These are phyloP conservation scores for Phylloscopus trochilus DNA, from an alignment of 2,113 vertebrate species.

Conservation along the genomic window DNA sequence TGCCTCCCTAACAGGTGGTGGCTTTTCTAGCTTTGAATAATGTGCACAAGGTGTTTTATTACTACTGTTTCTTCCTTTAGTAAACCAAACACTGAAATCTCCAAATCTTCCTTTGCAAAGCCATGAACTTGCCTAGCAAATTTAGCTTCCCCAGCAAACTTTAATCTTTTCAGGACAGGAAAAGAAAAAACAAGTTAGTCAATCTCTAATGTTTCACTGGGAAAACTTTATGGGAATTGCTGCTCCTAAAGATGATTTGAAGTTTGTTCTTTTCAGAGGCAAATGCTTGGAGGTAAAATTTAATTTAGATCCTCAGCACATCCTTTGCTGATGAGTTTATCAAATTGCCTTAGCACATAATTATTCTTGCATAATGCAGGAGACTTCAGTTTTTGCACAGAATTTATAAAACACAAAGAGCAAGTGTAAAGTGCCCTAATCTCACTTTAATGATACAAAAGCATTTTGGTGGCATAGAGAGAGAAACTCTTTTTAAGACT, in stretches of 20 bases:
- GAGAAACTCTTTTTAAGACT: neutral
- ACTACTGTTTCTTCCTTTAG: neutral
- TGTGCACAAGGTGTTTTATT: neutral
- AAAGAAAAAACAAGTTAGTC: neutral
- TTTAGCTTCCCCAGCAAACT: neutral
- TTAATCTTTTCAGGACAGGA: neutral
- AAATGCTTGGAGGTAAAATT: constrained; percentile 11
- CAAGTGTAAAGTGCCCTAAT: neutral
- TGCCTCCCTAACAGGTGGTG: neutral
- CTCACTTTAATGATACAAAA: neutral
- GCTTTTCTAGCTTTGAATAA: neutral
- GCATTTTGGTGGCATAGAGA: neutral
- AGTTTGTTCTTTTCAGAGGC: neutral
- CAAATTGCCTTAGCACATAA: neutral
- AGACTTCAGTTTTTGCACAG: neutral
- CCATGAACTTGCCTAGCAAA: neutral
- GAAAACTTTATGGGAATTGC: neutral
- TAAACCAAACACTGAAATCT: neutral
- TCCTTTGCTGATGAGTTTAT: neutral
- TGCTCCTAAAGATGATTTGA: neutral
- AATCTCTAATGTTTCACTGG: neutral
- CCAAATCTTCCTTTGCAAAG: neutral
- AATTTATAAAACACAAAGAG: neutral
- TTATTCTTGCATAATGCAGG: neutral
- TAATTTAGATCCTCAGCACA: neutral